These are phyloP conservation scores for Hoplostethus mediterraneus DNA, from an alignment of 2,797 vertebrate species.

Conservation along the genomic window DNA sequence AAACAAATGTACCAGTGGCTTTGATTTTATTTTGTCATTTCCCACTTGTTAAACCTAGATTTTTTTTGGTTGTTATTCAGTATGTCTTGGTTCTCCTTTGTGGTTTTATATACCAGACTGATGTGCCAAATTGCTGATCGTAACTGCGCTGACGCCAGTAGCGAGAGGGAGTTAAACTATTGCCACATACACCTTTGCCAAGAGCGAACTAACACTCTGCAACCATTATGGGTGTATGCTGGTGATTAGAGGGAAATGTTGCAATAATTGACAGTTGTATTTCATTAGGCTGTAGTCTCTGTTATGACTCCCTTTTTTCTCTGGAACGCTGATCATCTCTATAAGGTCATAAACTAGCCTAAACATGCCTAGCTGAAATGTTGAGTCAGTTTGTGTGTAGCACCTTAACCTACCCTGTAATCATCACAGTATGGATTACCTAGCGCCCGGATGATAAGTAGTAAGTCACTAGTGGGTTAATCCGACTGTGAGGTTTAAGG, in stretches of 20 bases:
- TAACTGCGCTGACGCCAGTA: conserved; percentile 16
- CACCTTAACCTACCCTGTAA: conserved; percentile 20
- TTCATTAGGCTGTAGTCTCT: background rate
- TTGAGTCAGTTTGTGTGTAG: conserved; percentile 7
- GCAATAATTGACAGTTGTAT: conserved; percentile 24
- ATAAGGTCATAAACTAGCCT: conserved; percentile 10
- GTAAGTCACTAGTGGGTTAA: conserved; percentile 3
- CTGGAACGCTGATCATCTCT: conserved; percentile 27
- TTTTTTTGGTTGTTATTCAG: background rate
- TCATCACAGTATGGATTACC: conserved; percentile 12
- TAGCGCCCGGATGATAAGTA: background rate
- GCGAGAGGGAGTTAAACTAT: conserved; percentile 21
- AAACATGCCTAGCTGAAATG: conserved; percentile 30
- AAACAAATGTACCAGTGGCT: conserved; percentile 4
- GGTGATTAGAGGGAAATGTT: conserved; percentile 24
- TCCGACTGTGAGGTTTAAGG: background rate
- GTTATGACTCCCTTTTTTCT: conserved; percentile 53
- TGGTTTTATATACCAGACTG: conserved; percentile 33
- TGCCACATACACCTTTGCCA: conserved; percentile 13
- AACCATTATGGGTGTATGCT: conserved; percentile 1
- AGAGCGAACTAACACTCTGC: conserved; percentile 15
- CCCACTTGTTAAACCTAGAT: background rate
- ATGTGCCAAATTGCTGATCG: conserved; percentile 26
- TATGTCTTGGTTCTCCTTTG: conserved; percentile 3
- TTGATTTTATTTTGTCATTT: conserved; percentile 22